Conservation (phyloP, 2,797 vertebrate species). For the Sebastes baramenuke region DNA sequence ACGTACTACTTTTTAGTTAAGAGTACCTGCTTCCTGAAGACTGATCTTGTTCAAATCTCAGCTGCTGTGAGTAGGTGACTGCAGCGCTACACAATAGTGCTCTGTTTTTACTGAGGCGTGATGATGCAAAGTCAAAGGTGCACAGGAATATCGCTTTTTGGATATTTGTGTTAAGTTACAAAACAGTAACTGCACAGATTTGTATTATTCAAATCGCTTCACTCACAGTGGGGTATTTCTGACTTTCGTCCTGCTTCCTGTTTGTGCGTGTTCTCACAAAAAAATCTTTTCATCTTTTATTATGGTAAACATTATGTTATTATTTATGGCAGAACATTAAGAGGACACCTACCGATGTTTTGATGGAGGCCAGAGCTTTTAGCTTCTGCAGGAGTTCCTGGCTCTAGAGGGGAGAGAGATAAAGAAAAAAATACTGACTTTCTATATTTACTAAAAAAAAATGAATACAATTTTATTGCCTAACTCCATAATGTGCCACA, state of each 20-base stretch:
- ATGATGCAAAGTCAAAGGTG: neutral
- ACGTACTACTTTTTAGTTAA: neutral
- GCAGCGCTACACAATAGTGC: neutral
- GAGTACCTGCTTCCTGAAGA: neutral
- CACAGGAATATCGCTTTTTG: neutral
- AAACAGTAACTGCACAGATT: neutral
- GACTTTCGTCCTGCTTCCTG: neutral
- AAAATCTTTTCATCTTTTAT: neutral
- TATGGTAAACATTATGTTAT: neutral
- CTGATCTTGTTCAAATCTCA: neutral
- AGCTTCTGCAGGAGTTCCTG: constrained; percentile 90
- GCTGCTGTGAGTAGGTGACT: neutral
- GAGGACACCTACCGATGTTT: constrained; percentile 87
- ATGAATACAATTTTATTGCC: neutral
- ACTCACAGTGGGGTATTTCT: neutral
- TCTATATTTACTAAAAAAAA: neutral
- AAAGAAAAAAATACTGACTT: neutral
- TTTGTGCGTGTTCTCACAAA: neutral
- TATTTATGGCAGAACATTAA: neutral
- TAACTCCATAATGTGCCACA: neutral
- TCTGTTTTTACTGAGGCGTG: neutral
- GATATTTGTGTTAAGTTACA: neutral
- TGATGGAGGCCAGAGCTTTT: constrained; percentile 89
- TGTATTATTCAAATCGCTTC: neutral
- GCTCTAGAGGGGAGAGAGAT: constrained; percentile 81